phyloP scores from a whole-genome alignment of 2,113 vertebrate species.

The Anseranas semipalmata region DNA sequence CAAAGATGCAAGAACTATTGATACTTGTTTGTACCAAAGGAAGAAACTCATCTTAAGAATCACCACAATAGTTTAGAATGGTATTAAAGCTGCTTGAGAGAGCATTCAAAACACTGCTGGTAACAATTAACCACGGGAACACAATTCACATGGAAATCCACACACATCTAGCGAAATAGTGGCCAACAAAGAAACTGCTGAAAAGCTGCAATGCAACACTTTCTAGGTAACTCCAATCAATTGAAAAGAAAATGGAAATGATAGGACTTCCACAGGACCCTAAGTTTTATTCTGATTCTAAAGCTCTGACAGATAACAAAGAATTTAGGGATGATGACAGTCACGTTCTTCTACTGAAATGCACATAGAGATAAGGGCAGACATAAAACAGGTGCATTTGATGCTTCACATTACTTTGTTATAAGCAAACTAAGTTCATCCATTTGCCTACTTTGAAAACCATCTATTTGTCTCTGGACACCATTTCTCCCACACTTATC shows the following conservation, averaged over 20 bases:
- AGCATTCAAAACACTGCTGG: neutral
- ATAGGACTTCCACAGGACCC: rapidly evolving
- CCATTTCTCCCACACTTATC: neutral
- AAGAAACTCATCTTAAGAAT: neutral
- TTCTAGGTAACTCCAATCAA: neutral
- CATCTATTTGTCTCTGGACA: neutral
- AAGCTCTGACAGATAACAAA: neutral
- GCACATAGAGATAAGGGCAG: neutral
- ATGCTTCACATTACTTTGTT: neutral
- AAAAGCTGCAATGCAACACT: neutral
- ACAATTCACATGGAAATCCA: neutral
- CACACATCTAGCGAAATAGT: neutral
- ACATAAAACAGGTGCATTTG: neutral
- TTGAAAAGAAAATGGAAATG: neutral
- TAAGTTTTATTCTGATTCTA: neutral
- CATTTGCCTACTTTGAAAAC: neutral
- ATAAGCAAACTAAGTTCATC: neutral
- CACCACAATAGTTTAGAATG: neutral
- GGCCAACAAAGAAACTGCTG: neutral
- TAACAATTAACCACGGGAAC: neutral
- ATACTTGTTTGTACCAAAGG: neutral
- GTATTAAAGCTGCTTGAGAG: neutral
- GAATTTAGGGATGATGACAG: neutral
- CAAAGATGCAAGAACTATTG: neutral
- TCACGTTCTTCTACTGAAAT: neutral